Percentiles rank a stretch among this genome's conserved stretches.
Evolutionary conservation across 2,888 invertebrate genomes (phyloP).

Genomic region (Galerucella calmariensis): DNA sequence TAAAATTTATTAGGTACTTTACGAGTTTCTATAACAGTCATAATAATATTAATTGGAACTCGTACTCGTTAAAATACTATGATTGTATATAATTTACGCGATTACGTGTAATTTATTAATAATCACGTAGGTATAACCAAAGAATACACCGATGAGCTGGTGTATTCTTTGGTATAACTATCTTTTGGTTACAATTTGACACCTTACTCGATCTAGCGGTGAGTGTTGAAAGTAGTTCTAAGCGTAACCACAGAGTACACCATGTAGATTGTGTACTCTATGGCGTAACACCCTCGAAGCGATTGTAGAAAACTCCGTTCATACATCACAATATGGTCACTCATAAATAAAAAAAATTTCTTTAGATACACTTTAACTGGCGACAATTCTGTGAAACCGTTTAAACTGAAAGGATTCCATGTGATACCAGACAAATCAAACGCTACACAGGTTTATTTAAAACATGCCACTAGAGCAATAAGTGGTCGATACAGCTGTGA

Average conservation of each 20-base stretch:
- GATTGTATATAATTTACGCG: background rate
- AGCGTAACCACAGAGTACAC: too few species aligned
- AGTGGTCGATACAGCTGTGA: conserved; percentile 62
- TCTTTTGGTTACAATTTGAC: too few species aligned
- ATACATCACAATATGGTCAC: too few species aligned
- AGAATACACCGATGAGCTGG: too few species aligned
- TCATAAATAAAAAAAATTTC: background rate
- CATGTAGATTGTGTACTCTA: too few species aligned
- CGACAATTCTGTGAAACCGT: conserved; percentile 73
- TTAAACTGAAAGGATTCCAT: conserved; percentile 70
- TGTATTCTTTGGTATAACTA: too few species aligned
- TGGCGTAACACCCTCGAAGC: too few species aligned
- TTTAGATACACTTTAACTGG: conserved; percentile 70
- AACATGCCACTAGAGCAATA: conserved; percentile 57
- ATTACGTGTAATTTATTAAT: background rate
- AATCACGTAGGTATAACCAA: too few species aligned
- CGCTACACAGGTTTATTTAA: conserved; percentile 59
- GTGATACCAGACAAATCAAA: conserved; percentile 69
- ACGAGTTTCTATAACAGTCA: background rate
- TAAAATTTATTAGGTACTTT: background rate
- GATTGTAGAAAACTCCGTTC: too few species aligned
- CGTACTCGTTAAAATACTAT: background rate
- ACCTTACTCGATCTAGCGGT: too few species aligned
- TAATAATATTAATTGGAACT: background rate
- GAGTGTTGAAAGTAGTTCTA: too few species aligned